Evolutionary conservation across 2,888 invertebrate species (phyloP).

Genomic region (Rhagonycha fulva): DNA sequence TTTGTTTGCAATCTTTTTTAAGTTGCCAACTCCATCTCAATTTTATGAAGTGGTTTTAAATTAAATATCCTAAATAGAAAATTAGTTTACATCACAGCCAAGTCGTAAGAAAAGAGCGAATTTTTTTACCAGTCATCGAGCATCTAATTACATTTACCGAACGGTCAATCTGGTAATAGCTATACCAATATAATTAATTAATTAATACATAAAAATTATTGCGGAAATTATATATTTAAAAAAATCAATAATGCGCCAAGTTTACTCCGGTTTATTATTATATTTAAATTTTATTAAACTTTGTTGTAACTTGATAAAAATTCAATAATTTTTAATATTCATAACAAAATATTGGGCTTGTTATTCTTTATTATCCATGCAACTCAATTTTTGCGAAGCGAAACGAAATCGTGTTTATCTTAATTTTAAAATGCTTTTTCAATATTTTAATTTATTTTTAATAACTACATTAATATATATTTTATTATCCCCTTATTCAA

Average conservation of each 20-base stretch:
- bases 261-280: background rate
- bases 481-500: too few relatives aligned
- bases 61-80: background rate
- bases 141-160: background rate
- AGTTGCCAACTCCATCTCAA: background rate
- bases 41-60: background rate
- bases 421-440: background rate
- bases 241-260: background rate
- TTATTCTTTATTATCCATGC: background rate
- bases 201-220: background rate
- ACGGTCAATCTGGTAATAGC: background rate
- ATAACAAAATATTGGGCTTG: background rate
- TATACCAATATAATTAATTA: background rate
- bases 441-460: background rate
- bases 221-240: background rate
- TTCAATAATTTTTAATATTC: background rate
- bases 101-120: background rate
- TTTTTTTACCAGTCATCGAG: background rate
- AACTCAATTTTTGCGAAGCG: background rate
- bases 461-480: too few relatives aligned
- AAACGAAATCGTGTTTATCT: background rate
- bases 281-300: background rate
- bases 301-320: background rate
- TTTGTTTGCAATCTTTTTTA: background rate
- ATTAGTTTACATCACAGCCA: background rate